Evolutionary conservation across 2,888 invertebrate species (phyloP), one percentile per base, ranked within the genome.

Genomic region (Danaus chrysippus): DNA sequence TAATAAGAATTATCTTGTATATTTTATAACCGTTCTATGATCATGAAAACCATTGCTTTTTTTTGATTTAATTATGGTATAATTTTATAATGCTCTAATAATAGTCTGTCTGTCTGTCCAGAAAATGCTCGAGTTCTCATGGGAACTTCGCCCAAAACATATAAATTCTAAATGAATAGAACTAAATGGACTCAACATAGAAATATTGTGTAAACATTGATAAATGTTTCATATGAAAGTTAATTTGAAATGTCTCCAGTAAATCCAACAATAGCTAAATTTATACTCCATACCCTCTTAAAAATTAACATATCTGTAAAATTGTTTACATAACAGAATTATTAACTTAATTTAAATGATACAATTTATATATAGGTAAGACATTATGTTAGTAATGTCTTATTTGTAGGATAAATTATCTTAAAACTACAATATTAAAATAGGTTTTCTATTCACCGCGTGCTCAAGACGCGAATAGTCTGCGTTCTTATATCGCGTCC

Each of bases 71-170:
- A 34, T 34, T 34, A 34, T 34, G 3, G 23, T 8, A 34, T 34
- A 34, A 34, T 34, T 34, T 34, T 5, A 34, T 34, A 5, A 34
- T 23, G 23, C 23, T 23, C 1, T 23, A 23, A 23, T 23, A 23
- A 23, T 23, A 23, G 23, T 23, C 1, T 23, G 2, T n/a, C n/a
- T 0, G 42, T 57, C 49, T 57, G 34, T 60, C 46, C 53, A 57
- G 58, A 57, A 60, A 46, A 56, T 59, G 41, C 56, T 5, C 41
- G 34, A 34, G 43, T 58, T 42, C 49, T 43, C 68, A 65, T 67
- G 68, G 68, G 68, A 55, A 67, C 60, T 68, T 68, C 67, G 56
- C 54, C 55, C 59, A 42, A 59, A 62, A 63, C 56, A 49, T 57
- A 56, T 54, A 53, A 58, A 53, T 65, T 67, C 65, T 67, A 63